Percentiles rank a stretch among this genome's conserved stretches.
Conservation (phyloP, 2,113 vertebrate species). For the Urocolius indicus region DNA sequence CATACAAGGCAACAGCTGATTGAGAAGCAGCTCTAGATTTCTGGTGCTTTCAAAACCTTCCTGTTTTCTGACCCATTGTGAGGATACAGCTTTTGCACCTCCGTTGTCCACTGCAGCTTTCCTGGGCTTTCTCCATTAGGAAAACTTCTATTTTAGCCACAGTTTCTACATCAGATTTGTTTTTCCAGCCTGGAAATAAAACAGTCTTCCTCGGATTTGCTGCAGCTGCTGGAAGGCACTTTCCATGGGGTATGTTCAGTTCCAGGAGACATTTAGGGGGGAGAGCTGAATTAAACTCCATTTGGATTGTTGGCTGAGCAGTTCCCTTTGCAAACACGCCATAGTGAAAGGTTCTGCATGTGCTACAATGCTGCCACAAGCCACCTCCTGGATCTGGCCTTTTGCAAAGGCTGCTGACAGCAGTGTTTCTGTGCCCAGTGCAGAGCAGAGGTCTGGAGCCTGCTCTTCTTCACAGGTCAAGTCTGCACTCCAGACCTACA, state of each 20-base stretch:
- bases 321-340: neutral
- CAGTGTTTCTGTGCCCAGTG: rapidly evolving
- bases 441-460: neutral
- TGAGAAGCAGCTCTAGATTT: neutral
- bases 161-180: neutral
- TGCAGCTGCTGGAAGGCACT: neutral
- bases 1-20: neutral
- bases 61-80: neutral
- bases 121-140: neutral
- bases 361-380: rapidly evolving
- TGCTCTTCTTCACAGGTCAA: neutral
- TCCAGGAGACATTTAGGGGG: neutral
- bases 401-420: neutral
- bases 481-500: neutral
- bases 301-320: neutral
- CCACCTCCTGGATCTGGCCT: neutral
- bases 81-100: neutral
- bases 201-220: neutral
- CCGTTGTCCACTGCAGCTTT: neutral
- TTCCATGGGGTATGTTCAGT: neutral
- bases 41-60: neutral
- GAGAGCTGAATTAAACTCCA: neutral
- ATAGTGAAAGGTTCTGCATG: neutral
- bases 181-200: neutral
- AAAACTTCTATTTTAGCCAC: neutral